These are phyloP conservation scores for Microcaecilia unicolor DNA, from an alignment of 2,797 vertebrate genomes.

Conservation along the genomic window DNA sequence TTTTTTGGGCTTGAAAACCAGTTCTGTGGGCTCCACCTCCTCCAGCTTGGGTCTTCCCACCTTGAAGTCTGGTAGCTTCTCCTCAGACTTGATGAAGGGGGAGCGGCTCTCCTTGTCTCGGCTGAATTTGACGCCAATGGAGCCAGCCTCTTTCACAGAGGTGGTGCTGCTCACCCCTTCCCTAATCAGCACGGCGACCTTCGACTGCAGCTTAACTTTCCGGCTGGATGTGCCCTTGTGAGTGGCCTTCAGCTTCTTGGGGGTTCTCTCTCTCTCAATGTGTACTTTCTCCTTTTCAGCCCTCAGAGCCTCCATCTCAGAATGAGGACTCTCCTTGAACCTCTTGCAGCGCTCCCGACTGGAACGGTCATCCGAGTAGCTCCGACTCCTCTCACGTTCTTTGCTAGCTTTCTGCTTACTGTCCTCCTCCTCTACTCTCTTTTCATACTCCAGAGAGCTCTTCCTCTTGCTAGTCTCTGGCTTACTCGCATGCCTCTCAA, in stretches of 20 bases:
- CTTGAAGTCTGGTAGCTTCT: slow-evolving; percentile 42
- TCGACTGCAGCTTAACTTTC: slow-evolving; percentile 86
- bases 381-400: slow-evolving; percentile 32
- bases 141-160: slow-evolving; percentile 64
- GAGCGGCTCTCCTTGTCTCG: slow-evolving; percentile 86
- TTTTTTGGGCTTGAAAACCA: slow-evolving; percentile 41
- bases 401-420: slow-evolving; percentile 4
- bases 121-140: slow-evolving; percentile 85
- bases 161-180: slow-evolving; percentile 89
- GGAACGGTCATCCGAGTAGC: slow-evolving; percentile 5
- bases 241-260: slow-evolving; percentile 48
- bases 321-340: slow-evolving; percentile 16
- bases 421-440: slow-evolving; percentile 7
- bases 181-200: slow-evolving; percentile 82
- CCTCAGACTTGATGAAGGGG: slow-evolving; percentile 79
- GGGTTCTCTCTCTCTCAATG: slow-evolving; percentile 48
- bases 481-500: slow-evolving; percentile 7
- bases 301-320: slow-evolving; percentile 17
- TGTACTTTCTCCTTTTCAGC: slow-evolving; percentile 16
- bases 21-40: slow-evolving; percentile 20
- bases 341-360: slow-evolving; percentile 24
- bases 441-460: neutral
- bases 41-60: neutral
- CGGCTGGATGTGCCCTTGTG: slow-evolving; percentile 29
- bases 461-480: slow-evolving; percentile 3